phyloP scores from a whole-genome alignment of 2,113 vertebrate genomes.

The Hippocampus comes region DNA sequence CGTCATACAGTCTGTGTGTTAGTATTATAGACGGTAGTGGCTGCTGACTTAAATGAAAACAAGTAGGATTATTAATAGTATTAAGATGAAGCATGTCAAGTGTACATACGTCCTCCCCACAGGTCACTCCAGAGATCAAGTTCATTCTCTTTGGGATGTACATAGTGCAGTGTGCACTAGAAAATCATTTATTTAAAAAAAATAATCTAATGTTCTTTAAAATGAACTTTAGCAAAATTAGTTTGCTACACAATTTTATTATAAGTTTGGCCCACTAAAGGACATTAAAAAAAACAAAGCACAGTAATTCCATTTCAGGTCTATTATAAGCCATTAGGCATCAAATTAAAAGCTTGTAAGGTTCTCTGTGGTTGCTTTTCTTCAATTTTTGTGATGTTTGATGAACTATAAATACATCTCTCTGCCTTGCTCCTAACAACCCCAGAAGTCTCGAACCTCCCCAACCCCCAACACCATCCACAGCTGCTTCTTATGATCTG shows the following conservation, averaged over 20 bases:
- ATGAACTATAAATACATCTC: background rate
- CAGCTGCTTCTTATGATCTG: constrained; percentile 20
- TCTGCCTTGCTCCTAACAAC: background rate
- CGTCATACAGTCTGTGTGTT: constrained; percentile 4
- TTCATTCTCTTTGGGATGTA: background rate
- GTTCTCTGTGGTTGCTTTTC: background rate
- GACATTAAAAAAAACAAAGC: background rate
- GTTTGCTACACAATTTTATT: background rate
- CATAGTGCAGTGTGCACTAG: background rate
- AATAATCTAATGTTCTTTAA: background rate
- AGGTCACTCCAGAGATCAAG: constrained; percentile 23
- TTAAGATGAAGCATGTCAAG: constrained; percentile 45
- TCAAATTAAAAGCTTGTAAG: background rate
- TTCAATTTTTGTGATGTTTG: background rate
- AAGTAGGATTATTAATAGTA: constrained; percentile 55
- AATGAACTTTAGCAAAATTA: background rate
- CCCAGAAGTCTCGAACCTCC: background rate
- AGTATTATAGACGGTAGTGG: constrained; percentile 11
- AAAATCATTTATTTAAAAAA: background rate
- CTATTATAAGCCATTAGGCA: background rate
- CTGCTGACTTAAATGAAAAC: constrained; percentile 51
- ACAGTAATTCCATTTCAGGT: background rate
- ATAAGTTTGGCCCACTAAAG: background rate
- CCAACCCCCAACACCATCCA: constrained; percentile 34
- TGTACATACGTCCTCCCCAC: constrained; percentile 27